Percentiles rank a stretch among this genome's conserved stretches.
phyloP scores from a whole-genome alignment of 2,888 invertebrate genomes.

The Cephonodes hylas region DNA sequence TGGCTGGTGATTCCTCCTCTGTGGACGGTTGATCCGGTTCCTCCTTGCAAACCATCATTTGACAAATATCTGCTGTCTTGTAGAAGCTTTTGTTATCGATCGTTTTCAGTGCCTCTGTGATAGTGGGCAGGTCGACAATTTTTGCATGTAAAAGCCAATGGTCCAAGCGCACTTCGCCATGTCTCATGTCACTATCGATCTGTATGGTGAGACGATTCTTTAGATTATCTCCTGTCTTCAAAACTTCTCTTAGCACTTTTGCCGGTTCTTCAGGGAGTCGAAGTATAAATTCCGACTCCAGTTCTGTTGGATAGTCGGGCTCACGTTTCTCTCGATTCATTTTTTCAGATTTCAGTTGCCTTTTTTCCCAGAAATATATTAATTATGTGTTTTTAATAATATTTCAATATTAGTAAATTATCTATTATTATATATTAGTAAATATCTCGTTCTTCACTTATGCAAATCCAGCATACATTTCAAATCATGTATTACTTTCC shows the following conservation, averaged over 20 bases:
- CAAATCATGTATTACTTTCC: no score
- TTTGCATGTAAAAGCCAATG: conserved; percentile 93
- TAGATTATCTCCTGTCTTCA: conserved; percentile 87
- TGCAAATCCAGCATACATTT: no score
- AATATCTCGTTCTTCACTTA: no score
- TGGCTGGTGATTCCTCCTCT: conserved; percentile 89
- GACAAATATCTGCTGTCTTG: conserved; percentile 98
- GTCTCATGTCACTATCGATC: conserved; percentile 93
- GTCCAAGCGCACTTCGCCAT: conserved; percentile 94
- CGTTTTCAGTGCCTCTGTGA: conserved; percentile 96
- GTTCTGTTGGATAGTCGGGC: conserved; percentile 82
- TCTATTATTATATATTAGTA: no score
- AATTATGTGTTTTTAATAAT: no score
- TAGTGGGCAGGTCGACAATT: conserved; percentile 94
- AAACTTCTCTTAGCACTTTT: conserved; percentile 85
- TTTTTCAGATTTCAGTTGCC: neutral
- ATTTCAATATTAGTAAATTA: no score
- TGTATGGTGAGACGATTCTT: conserved; percentile 93
- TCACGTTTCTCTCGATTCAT: conserved; percentile 70
- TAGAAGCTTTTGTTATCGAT: conserved; percentile 98
- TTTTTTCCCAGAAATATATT: no score
- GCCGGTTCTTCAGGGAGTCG: conserved; percentile 91
- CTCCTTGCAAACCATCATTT: conserved; percentile 93
- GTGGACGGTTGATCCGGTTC: conserved; percentile 89
- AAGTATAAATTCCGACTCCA: conserved; percentile 92